A percentile compares a stretch with the other conserved stretches of the same genome.
Evolutionary conservation across 2,113 vertebrate species (phyloP).

Genomic region (Platysteira castanea): DNA sequence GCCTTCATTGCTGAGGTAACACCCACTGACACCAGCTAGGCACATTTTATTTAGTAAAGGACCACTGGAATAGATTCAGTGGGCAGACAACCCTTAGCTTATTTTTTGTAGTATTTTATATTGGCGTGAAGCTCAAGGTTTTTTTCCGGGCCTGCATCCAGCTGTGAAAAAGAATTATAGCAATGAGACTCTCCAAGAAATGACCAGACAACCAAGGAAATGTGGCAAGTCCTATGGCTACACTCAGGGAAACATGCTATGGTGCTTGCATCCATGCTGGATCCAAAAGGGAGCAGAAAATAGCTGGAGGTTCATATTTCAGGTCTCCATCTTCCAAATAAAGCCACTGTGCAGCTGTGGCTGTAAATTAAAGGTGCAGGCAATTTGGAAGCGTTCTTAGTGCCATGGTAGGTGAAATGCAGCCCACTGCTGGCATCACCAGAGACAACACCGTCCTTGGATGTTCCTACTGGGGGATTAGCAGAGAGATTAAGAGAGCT

Average conservation of each 20-base stretch:
- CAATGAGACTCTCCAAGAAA: conserved; percentile 17
- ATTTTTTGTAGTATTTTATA: not conserved
- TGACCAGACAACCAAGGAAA: conserved; percentile 6
- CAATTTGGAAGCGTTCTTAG: not conserved
- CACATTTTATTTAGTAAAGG: not conserved
- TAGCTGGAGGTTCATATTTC: not conserved
- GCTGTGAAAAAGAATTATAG: not conserved
- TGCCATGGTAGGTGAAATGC: not conserved
- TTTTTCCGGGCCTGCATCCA: not conserved
- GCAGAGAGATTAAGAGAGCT: not conserved
- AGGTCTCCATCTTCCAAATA: not conserved
- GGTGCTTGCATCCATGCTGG: not conserved
- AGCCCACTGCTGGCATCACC: not conserved
- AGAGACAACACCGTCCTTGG: not conserved
- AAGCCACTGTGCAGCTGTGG: not conserved
- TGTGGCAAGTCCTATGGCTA: not conserved
- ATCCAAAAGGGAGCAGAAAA: not conserved
- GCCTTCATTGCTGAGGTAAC: not conserved
- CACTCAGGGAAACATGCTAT: not conserved
- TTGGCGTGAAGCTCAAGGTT: not conserved
- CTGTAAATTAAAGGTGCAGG: not conserved
- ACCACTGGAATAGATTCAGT: not conserved
- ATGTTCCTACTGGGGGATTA: not conserved
- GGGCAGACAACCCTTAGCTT: not conserved
- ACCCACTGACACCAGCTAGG: not conserved